These are phyloP conservation scores for Leptopilina myrica DNA, from an alignment of 2,888 invertebrate species.

Conservation along the genomic window DNA sequence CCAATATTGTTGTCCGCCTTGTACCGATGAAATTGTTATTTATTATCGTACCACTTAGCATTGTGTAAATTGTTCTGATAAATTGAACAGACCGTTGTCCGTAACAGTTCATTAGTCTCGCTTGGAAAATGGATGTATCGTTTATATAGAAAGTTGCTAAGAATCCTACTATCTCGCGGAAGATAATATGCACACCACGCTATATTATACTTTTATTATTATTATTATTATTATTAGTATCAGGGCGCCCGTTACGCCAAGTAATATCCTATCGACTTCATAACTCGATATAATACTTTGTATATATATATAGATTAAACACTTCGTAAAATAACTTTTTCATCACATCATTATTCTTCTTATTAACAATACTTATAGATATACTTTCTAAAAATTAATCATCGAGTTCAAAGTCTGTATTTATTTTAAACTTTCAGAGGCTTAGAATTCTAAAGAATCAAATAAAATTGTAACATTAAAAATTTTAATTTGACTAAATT, in stretches of 20 bases:
- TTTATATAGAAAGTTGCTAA: slow-evolving; percentile 45
- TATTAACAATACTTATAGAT: no score
- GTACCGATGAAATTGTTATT: slow-evolving; percentile 38
- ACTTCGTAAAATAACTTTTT: not conserved
- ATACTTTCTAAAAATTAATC: no score
- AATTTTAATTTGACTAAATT: no score
- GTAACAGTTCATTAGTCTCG: slow-evolving; percentile 49
- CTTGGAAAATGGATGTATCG: slow-evolving; percentile 44
- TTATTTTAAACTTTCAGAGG: no score
- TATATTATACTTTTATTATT: not conserved
- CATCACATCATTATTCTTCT: not conserved
- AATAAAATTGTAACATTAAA: no score
- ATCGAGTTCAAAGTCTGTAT: no score
- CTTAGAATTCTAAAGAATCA: no score
- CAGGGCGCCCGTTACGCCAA: slow-evolving; percentile 10
- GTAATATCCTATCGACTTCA: slow-evolving; percentile 19
- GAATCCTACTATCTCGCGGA: slow-evolving; percentile 3
- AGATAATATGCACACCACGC: slow-evolving; percentile 32
- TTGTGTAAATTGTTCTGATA: slow-evolving; percentile 40
- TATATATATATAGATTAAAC: not conserved
- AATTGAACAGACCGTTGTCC: slow-evolving; percentile 32
- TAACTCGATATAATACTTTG: slow-evolving; percentile 15
- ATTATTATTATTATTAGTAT: slow-evolving; percentile 10
- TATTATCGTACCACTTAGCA: slow-evolving; percentile 37
- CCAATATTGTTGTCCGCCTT: slow-evolving; percentile 39